These are phyloP conservation scores for Thyatira batis DNA, from an alignment of 2,888 invertebrate genomes.

Conservation along the genomic window DNA sequence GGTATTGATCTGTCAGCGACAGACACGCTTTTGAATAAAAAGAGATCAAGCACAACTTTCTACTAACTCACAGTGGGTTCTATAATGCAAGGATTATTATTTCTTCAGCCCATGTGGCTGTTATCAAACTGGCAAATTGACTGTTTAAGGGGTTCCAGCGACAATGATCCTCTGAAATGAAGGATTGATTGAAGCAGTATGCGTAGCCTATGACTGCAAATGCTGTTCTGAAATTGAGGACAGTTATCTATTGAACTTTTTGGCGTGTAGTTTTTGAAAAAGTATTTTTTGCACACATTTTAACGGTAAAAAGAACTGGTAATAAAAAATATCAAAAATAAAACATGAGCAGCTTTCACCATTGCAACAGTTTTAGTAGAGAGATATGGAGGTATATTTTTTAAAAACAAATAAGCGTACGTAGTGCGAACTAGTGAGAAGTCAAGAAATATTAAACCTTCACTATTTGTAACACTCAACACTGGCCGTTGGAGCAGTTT, in stretches of 20 bases:
- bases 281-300: too few species aligned
- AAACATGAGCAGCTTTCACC: not conserved
- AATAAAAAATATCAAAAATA: not conserved
- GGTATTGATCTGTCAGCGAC: conserved; percentile 69
- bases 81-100: not conserved
- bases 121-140: too few species aligned
- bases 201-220: too few species aligned
- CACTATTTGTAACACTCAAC: not conserved
- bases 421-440: not conserved
- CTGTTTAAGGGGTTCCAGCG: too few species aligned
- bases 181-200: too few species aligned
- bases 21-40: conserved; percentile 21
- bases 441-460: not conserved
- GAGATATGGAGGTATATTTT: not conserved
- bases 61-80: not conserved
- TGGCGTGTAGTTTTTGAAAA: too few species aligned
- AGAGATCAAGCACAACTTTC: not conserved
- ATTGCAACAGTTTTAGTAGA: not conserved
- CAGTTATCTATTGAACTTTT: too few species aligned
- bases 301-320: too few species aligned
- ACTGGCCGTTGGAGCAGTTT: not conserved
- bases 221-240: too few species aligned
- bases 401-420: not conserved
- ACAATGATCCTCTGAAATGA: too few species aligned
- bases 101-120: too few species aligned